phyloP scores from a whole-genome alignment of 2,888 invertebrate species.

The Xestia xanthographa region DNA sequence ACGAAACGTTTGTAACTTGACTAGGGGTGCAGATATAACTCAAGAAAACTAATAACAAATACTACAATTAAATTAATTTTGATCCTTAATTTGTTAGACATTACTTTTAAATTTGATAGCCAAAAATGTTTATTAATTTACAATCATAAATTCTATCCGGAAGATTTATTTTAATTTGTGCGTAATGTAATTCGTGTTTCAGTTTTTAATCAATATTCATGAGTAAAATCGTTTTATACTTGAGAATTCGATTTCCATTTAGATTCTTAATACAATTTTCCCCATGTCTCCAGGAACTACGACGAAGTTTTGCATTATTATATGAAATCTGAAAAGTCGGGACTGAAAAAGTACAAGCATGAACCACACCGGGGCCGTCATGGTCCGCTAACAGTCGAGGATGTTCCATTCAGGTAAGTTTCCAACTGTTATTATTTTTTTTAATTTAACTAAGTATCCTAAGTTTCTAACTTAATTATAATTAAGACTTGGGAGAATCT shows the following conservation, averaged over 20 bases:
- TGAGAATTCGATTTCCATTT: background rate
- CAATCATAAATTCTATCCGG: too few relatives aligned
- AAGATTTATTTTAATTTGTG: background rate
- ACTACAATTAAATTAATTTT: background rate
- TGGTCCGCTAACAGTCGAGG: constrained; percentile 92
- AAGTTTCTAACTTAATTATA: constrained; percentile 65
- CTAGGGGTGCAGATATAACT: background rate
- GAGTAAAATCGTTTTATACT: background rate
- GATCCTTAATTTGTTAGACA: background rate
- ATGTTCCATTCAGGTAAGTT: constrained; percentile 90
- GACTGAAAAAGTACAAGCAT: constrained; percentile 86
- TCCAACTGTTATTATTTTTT: constrained; percentile 60
- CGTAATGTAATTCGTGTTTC: background rate
- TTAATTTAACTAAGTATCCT: constrained; percentile 54
- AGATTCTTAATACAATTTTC: background rate
- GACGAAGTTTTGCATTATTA: constrained; percentile 91
- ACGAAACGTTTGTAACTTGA: too few relatives aligned
- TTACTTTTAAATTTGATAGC: background rate
- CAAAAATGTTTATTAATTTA: background rate
- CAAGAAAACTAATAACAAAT: background rate
- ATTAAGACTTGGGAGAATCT: constrained; percentile 39
- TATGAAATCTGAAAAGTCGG: constrained; percentile 91
- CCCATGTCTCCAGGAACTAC: constrained; percentile 90
- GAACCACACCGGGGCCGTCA: constrained; percentile 90
- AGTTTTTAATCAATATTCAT: background rate